Base-by-base conservation (phyloP, 2,888 invertebrate species). In the Cantharis flavilabris region DNA sequence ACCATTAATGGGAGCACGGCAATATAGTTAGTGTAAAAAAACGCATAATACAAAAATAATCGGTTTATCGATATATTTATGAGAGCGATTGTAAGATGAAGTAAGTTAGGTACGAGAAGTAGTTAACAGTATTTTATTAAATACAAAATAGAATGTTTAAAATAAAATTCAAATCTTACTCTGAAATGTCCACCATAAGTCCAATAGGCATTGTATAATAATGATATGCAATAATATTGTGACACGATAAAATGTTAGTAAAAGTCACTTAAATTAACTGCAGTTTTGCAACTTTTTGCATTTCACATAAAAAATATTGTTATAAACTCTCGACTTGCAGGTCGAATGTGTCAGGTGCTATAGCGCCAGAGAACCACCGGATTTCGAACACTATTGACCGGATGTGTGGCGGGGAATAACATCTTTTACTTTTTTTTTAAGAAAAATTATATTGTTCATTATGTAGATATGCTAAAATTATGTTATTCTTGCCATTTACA, bases 171-270 rank as follows among this genome's bases (percentile, higher is more conserved):
- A 62, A 69, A 70, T 77, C 85, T 86, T 88, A 91, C 91, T 91
- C 91, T 89, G 90, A 90, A 86, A 91, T 90, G 89, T 91, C 91
- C 84, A 91, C 91, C 87, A 91, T 88, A 84, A 91, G 89, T 88
- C 91, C 91, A 82, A 91, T 91, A 69, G 91, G 91, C 90, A 92
- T 91, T 83, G 87, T 89, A 78, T 67, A 76, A 20, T 3, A 14
- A 20, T 70, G 30, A 14, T 26, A 10, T 11, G 16, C 20, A 63
- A 69, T 18, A 9, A 10, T 28, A 10, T 10, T 14, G 13, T 14
- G 23, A n/a, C 26, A 20, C 63, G 23, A n/a, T n/a, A 67, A 67
- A 16, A 26, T 67, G n/a, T n/a, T 13, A 2, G 23, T n/a, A 23
- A 18, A 13, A 20, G 7, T 64, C 64, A 64, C 64, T 64, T 10